A percentile compares a stretch with the other conserved stretches of the same genome.
Evolutionary conservation across 2,888 invertebrate genomes (phyloP).

Genomic region (Trichopoda pennipes): DNA sequence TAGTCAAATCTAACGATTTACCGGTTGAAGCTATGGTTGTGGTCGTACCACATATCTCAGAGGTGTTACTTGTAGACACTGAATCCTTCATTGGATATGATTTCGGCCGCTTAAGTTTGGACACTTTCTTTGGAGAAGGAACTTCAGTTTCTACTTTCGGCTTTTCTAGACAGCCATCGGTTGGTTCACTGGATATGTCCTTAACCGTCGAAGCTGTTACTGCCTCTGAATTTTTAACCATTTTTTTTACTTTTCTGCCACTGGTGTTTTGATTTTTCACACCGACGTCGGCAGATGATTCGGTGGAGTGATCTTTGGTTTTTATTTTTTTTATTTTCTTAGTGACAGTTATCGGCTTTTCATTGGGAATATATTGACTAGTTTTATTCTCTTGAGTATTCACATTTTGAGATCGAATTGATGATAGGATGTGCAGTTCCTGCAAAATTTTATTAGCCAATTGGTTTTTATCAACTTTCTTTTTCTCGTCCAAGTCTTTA

Average conservation of each 20-base stretch:
- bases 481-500: slow-evolving; percentile 69
- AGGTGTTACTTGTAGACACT: slow-evolving; percentile 69
- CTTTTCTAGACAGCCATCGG: slow-evolving; percentile 48
- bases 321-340: slow-evolving; percentile 76
- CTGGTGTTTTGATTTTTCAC: slow-evolving; percentile 69
- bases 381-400: slow-evolving; percentile 37
- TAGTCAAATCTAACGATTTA: slow-evolving; percentile 21
- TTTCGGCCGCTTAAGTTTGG: slow-evolving; percentile 83
- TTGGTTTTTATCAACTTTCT: slow-evolving; percentile 75
- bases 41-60: slow-evolving; percentile 65
- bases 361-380: slow-evolving; percentile 51
- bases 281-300: slow-evolving; percentile 61
- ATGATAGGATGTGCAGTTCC: slow-evolving; percentile 78
- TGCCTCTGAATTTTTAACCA: slow-evolving; percentile 74
- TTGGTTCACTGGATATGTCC: slow-evolving; percentile 24
- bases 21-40: slow-evolving; percentile 41
- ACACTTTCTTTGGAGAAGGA: slow-evolving; percentile 78
- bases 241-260: slow-evolving; percentile 76
- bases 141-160: slow-evolving; percentile 48
- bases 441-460: slow-evolving; percentile 79
- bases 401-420: slow-evolving; percentile 74
- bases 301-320: slow-evolving; percentile 73
- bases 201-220: slow-evolving; percentile 63
- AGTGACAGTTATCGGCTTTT: slow-evolving; percentile 70
- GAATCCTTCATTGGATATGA: slow-evolving; percentile 82